Base-by-base conservation (phyloP, 2,113 vertebrate species). In the Phylloscopus trochilus region DNA sequence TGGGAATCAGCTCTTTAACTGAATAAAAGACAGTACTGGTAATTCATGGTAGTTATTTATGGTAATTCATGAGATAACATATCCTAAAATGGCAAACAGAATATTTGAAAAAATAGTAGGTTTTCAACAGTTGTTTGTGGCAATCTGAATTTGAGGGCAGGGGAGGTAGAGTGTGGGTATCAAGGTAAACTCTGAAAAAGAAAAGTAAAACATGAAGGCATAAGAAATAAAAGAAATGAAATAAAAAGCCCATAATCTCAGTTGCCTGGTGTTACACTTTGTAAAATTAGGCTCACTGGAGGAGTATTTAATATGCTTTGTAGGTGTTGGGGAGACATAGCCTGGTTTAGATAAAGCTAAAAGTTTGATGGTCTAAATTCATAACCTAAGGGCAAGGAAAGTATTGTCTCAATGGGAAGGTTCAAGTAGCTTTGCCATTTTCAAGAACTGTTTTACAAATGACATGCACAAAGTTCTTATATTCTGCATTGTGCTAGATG, bases 161-260 rank as follows among this genome's bases (percentile, higher is more conserved):
- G 20, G n/a, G 23, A 66, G 15, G 17, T 47, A 12, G 6, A n/a
- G 4, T 1, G 1, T 52, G 13, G 18, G 3, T n/a, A 10, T 60
- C 37, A 44, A 53, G 46, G 31, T 73, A 35, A 89, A 78, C 13
- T 66, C 55, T 87, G 74, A 55, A 37, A 62, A 64, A 67, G 9
- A 43, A 53, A 58, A 70, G 26, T 33, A 68, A 81, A 87, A 30
- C 55, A 35, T 13, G 37, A 13, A 64, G 20, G 17, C 21, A 49
- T 76, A 64, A 43, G 14, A 72, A 70, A 46, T 35, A 35, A 67
- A 73, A 46, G 22, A 46, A 76, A 22, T 6, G 10, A 39, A 75
- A 43, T 26, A 43, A 56, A 55, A 5, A 0, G 2, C 13, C 23
- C 20, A 5, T 53, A 33, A 13, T 69, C 43, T 73, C 15, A 33